Base-by-base conservation (phyloP, 2,113 vertebrate species). In the Cynocephalus volans region DNA sequence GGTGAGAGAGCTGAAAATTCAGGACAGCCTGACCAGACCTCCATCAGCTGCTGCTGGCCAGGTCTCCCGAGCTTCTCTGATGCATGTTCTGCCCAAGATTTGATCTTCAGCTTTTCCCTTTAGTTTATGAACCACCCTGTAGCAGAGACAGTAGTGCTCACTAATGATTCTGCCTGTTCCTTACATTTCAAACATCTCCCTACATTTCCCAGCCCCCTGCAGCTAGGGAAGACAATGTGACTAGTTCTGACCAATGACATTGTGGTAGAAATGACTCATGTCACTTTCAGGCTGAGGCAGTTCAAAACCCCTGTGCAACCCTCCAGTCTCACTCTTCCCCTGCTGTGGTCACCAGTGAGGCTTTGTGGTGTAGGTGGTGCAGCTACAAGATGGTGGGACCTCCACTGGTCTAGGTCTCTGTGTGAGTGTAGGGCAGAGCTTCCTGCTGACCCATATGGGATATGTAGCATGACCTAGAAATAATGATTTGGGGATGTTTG, bases 251-350 rank as follows among this genome's bases (percentile, higher is more conserved):
- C 62, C 0, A 50, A 54, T 28, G 65, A 75, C 21, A 69, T n/a
- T 83, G 58, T 65, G 58, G 65, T 52, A 52, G 80, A 93, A 90
- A 80, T 17, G 31, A 65, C 85, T 82, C 28, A 0, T 45, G 65
- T 85, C 80, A 75, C 65, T 93, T 76, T 79, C 64, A 77, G 70
- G 52, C 33, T 92, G 77, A 84, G 65, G 79, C 23, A 18, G 60
- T 81, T 54, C 48, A 91, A 94, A 89, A 3, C 36, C 56, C 87
- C 75, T 7, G 3, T 31, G 21, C 31, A 87, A n/a, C 60, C 18
- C 54, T 65, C 52, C 45, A 36, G 50, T 73, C 73, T 92, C 77
- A 31, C 21, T 41, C 85, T n/a, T 64, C 31, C 76, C 28, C 13
- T 54, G 69, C 4, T 26, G 0, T 14, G 52, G 58, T 69, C 54